phyloP scores from a whole-genome alignment of 1,140 invertebrate genomes.

The Camponotus floridanus region DNA sequence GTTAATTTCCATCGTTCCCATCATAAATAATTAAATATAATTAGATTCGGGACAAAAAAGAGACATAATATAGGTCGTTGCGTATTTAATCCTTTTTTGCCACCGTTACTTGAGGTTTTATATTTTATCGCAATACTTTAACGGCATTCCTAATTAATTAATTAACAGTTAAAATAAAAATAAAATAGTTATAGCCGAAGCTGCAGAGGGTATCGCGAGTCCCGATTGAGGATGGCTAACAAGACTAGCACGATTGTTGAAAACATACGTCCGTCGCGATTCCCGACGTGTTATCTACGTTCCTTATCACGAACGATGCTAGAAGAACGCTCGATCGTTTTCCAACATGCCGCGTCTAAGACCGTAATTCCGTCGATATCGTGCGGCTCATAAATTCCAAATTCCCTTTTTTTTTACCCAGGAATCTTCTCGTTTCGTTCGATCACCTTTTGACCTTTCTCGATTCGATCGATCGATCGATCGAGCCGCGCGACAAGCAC shows the following conservation, averaged over 20 bases:
- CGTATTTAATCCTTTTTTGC: background rate
- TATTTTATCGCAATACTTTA: background rate
- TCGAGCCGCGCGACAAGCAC: conserved; percentile 31
- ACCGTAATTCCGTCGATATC: conserved; percentile 33
- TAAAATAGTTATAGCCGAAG: background rate
- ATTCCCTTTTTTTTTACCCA: conserved; percentile 31
- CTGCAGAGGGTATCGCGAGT: background rate
- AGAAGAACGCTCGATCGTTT: conserved; percentile 32
- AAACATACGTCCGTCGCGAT: conserved; percentile 22
- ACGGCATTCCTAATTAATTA: conserved; percentile 14
- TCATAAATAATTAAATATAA: background rate
- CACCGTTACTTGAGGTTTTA: background rate
- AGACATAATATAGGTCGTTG: background rate
- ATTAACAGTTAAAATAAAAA: too few relatives aligned
- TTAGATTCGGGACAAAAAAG: background rate
- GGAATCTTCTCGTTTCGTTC: conserved; percentile 46
- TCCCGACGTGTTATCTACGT: background rate
- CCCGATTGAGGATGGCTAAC: background rate
- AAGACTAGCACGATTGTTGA: conserved; percentile 12
- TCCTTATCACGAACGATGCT: conserved; percentile 24
- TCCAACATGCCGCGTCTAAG: background rate
- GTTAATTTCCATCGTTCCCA: too few relatives aligned
- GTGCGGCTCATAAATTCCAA: conserved; percentile 50
- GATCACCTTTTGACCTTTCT: conserved; percentile 48
- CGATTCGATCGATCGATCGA: conserved; percentile 43